Percentiles rank a stretch among this genome's conserved stretches.
Conservation (phyloP, 2,113 vertebrate species). For the Vireo altiloquus region DNA sequence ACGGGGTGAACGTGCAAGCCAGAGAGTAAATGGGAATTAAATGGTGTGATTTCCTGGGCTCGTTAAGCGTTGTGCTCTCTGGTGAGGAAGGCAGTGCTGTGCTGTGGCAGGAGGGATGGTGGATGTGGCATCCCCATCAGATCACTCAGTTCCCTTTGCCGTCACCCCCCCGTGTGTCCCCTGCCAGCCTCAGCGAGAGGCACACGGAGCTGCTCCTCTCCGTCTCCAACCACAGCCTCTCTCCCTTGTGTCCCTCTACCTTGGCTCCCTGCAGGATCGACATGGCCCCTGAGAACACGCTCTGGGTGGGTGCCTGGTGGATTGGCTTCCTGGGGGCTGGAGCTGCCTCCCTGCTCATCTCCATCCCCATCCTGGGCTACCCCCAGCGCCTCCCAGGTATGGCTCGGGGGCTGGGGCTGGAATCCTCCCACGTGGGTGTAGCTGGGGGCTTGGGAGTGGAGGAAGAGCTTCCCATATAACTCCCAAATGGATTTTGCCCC, state of each 20-base stretch:
- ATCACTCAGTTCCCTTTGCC: fast-evolving
- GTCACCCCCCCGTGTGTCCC: fast-evolving
- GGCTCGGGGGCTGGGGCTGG: not conserved
- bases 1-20: not conserved
- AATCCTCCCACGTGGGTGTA: fast-evolving
- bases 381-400: conserved; percentile 90
- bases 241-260: not conserved
- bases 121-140: not conserved
- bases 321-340: conserved; percentile 88
- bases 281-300: conserved; percentile 84
- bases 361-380: conserved; percentile 89
- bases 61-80: fast-evolving
- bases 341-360: conserved; percentile 78
- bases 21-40: not conserved
- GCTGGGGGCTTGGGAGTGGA: not conserved
- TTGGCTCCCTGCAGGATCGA: conserved; percentile 54
- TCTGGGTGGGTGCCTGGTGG: conserved; percentile 98
- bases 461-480: not conserved
- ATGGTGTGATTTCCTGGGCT: not conserved
- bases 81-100: not conserved
- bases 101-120: not conserved
- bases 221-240: fast-evolving
- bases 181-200: not conserved
- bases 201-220: fast-evolving
- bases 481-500: not conserved